phyloP scores from a whole-genome alignment of 2,113 vertebrate genomes.

The Noctilio leporinus region DNA sequence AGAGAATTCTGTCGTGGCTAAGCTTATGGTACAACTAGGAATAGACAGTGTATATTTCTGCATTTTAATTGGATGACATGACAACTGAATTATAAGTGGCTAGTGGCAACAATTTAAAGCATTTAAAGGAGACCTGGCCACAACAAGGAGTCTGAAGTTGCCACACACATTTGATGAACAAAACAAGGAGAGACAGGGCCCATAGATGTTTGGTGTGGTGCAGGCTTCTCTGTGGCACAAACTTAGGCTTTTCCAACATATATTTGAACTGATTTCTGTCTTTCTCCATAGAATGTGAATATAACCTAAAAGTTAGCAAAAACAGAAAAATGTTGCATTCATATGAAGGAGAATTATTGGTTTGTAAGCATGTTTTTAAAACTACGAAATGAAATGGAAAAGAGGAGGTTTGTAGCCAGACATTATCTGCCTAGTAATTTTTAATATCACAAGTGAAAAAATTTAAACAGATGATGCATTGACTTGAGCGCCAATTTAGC shows the following conservation, averaged over 20 bases:
- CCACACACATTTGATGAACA: not conserved
- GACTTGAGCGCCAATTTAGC: constrained; percentile 13
- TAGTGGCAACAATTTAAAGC: not conserved
- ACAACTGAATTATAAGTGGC: not conserved
- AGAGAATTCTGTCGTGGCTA: not conserved
- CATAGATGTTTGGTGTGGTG: not conserved
- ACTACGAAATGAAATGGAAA: constrained; percentile 12
- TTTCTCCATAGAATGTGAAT: not conserved
- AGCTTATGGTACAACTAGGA: not conserved
- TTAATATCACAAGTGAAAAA: constrained; percentile 20
- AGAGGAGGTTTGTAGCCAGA: not conserved
- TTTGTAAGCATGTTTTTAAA: constrained; percentile 2
- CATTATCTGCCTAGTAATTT: constrained; percentile 39
- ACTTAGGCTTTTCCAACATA: not conserved
- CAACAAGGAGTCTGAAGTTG: not conserved
- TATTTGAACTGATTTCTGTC: not conserved
- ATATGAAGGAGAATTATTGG: not conserved
- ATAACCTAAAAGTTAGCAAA: not conserved
- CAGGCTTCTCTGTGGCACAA: not conserved
- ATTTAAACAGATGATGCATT: not conserved
- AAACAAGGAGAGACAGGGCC: not conserved
- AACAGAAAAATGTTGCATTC: not conserved
- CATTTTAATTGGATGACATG: not conserved
- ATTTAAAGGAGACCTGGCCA: not conserved
- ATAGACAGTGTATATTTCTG: not conserved